A percentile compares a stretch with the other conserved stretches of the same genome.
Evolutionary conservation across 2,113 vertebrate species (phyloP).

Genomic region (Brachyhypopomus occidentalis): DNA sequence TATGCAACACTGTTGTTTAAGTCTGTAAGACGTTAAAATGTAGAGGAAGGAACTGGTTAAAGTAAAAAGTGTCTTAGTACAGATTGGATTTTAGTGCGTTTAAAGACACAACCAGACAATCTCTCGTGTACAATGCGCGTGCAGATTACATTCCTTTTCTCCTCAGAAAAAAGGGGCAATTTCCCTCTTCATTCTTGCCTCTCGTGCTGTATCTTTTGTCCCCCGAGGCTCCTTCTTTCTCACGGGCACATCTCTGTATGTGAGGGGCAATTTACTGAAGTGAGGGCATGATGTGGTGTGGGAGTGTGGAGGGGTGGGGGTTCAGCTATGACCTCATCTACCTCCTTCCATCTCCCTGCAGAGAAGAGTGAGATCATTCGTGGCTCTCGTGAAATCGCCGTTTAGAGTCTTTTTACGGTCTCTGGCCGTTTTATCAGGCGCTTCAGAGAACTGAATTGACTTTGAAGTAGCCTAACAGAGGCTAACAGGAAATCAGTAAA

Average conservation of each 20-base stretch:
- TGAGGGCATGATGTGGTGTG: constrained; percentile 61
- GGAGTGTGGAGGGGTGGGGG: constrained; percentile 73
- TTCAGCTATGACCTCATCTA: constrained; percentile 67
- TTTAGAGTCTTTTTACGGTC: constrained; percentile 60
- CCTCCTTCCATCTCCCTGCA: constrained; percentile 66
- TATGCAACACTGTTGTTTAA: too few relatives aligned
- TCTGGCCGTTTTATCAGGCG: constrained; percentile 54
- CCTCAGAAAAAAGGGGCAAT: constrained; percentile 53
- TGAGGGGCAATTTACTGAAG: constrained; percentile 62
- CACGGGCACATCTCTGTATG: constrained; percentile 66
- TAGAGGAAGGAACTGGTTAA: too few relatives aligned
- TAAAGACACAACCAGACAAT: background rate
- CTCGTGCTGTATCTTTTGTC: constrained; percentile 40
- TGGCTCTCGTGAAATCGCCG: constrained; percentile 61
- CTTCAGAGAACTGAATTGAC: constrained; percentile 59
- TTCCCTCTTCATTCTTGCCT: constrained; percentile 45
- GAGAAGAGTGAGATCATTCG: constrained; percentile 70
- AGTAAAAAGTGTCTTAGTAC: too few relatives aligned
- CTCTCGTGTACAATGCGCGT: background rate
- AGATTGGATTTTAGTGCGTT: background rate
- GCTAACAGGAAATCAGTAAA: constrained; percentile 53
- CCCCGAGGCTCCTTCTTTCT: constrained; percentile 34
- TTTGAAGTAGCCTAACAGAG: constrained; percentile 30
- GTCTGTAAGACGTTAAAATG: too few relatives aligned
- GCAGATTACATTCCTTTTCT: constrained; percentile 56